Evolutionary conservation across 2,797 vertebrate genomes (phyloP), one percentile per base, ranked within the genome.

Genomic region (Peromyscus attwateri): DNA sequence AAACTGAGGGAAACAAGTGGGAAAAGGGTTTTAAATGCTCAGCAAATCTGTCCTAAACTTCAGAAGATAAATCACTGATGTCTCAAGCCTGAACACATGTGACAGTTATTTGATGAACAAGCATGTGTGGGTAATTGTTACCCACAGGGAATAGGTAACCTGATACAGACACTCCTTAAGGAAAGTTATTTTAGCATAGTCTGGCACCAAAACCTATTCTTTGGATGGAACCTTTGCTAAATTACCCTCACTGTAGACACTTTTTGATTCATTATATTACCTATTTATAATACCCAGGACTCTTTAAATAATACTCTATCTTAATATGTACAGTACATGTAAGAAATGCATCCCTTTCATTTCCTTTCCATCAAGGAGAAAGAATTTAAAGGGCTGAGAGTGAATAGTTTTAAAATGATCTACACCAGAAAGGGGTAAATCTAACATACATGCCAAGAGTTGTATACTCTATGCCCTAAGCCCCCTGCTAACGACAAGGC

Each of bases 1-100:
- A 99, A 99, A 97, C 99, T 99, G 37, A 0, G 27, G 89, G 95
- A 98, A 85, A 97, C 0, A 6, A 97, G 29, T 34, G 40, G 76
- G 31, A 87, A 77, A 93, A 93, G 23, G 60, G 46, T 91, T 89
- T 82, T 81, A 94, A 16, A 64, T 7, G 3, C 27, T 76, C 31
- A 87, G 34, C 0, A 0, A 29, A 92, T 43, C 31, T 49, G 3
- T 11, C 84, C 95, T 19, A 89, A 93, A 55, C 60, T 19, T 91
- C 23, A 71, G 80, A 46, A 70, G 87, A 40, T 81, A 94, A 64
- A 73, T 52, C 71, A 85, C 1, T n/a, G 60, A 88, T n/a, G 29
- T 40, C 57, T 3, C 34, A 79, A n/a, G 25, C 6, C 66, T 46
- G 5, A 73, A 91, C 25, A 75, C 31, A 70, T 17, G 31, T 0